Conservation (phyloP, 1,140 invertebrate species). For the Rhagoletis pomonella region DNA sequence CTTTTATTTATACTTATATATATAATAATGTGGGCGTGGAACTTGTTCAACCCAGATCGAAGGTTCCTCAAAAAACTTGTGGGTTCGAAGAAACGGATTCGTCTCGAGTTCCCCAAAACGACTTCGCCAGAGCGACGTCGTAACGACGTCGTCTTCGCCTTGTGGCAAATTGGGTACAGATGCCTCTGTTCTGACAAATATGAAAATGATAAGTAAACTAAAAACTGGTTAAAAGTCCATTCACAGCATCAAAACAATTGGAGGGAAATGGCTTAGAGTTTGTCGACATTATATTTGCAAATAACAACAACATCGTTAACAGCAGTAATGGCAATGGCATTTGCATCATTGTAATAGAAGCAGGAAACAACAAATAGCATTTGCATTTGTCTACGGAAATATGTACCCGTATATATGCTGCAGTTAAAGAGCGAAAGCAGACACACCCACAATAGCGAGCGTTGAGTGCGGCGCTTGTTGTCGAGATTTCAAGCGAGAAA, state of each 20-base stretch:
- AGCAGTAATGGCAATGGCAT: constrained; percentile 24
- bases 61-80: too few species aligned
- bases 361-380: constrained; percentile 44
- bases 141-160: too few species aligned
- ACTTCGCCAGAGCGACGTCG: too few species aligned
- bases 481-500: not conserved
- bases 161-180: too few species aligned
- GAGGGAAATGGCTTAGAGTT: not conserved
- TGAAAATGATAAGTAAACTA: constrained; percentile 48
- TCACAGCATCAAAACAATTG: constrained; percentile 38
- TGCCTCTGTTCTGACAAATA: too few species aligned
- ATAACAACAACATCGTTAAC: not conserved
- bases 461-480: not conserved
- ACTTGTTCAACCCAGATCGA: too few species aligned
- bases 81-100: too few species aligned
- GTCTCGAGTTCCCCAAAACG: too few species aligned
- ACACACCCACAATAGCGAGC: not conserved
- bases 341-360: constrained; percentile 21
- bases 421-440: not conserved
- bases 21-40: too few species aligned
- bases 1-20: too few species aligned
- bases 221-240: constrained; percentile 45
- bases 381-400: constrained; percentile 15
- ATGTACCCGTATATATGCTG: too few species aligned
- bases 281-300: not conserved